These are phyloP conservation scores for Watersipora subatra DNA, from an alignment of 1,140 invertebrate species.

Conservation along the genomic window DNA sequence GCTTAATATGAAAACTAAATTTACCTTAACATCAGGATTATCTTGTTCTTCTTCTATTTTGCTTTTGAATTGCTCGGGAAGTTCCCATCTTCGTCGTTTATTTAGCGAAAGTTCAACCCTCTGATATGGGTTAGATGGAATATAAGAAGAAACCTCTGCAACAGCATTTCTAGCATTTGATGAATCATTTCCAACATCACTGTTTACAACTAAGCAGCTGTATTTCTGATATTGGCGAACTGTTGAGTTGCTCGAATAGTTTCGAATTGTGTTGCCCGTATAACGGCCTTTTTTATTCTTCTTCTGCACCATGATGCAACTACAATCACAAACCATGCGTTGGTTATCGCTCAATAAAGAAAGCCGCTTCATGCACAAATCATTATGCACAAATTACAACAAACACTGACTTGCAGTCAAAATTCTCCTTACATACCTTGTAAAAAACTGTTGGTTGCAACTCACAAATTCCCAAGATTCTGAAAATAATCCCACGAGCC, in stretches of 20 bases:
- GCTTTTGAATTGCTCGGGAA: not conserved
- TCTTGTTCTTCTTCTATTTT: not conserved
- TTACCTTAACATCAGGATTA: not conserved
- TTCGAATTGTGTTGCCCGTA: not conserved
- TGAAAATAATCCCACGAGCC: too few species aligned
- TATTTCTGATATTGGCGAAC: not conserved
- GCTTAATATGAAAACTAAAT: not conserved
- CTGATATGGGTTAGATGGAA: not conserved
- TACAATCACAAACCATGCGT: too few species aligned
- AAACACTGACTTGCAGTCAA: too few species aligned
- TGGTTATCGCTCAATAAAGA: too few species aligned
- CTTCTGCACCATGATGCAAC: too few species aligned
- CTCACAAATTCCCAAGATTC: too few species aligned
- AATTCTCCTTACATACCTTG: too few species aligned
- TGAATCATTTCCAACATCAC: not conserved
- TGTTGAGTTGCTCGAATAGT: not conserved
- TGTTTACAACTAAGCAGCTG: not conserved
- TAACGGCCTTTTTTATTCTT: not conserved
- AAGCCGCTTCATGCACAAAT: too few species aligned
- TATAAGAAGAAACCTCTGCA: not conserved
- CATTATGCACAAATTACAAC: too few species aligned
- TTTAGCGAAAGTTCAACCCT: not conserved
- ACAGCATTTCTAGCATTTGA: not conserved
- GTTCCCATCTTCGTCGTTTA: not conserved
- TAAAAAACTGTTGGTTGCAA: too few species aligned